phyloP scores from a whole-genome alignment of 2,797 vertebrate genomes.

The Sebastes itinus region DNA sequence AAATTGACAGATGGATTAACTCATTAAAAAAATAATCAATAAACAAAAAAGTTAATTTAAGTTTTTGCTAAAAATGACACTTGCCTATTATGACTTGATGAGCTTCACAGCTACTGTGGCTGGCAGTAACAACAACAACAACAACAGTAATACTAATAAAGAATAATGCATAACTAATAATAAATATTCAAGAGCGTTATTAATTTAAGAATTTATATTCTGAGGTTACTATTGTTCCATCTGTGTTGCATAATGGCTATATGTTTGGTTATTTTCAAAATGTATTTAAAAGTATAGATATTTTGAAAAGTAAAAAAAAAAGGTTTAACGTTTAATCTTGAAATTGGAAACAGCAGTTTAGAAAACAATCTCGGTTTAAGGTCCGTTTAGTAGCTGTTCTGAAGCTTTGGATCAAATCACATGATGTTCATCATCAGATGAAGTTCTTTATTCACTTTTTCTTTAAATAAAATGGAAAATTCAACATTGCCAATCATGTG shows the following conservation, averaged over 20 bases:
- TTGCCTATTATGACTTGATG: background rate
- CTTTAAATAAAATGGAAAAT: background rate
- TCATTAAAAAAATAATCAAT: background rate
- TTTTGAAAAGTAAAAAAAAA: background rate
- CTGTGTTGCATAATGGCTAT: background rate
- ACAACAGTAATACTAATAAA: background rate
- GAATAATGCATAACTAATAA: background rate
- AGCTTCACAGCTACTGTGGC: background rate
- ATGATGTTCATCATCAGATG: background rate
- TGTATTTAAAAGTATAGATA: background rate
- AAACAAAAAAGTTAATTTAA: background rate
- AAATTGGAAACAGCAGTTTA: background rate
- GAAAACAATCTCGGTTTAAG: background rate
- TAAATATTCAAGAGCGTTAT: background rate
- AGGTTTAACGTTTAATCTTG: background rate
- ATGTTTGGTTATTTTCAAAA: background rate
- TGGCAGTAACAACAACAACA: background rate
- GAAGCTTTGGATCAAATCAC: background rate
- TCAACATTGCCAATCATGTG: background rate
- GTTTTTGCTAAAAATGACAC: background rate
- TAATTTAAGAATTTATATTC: background rate
- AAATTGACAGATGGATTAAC: background rate
- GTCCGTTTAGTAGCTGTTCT: background rate
- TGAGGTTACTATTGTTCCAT: background rate
- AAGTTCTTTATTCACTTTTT: background rate